phyloP scores from a whole-genome alignment of 2,797 vertebrate genomes.

The Capromys pilorides region DNA sequence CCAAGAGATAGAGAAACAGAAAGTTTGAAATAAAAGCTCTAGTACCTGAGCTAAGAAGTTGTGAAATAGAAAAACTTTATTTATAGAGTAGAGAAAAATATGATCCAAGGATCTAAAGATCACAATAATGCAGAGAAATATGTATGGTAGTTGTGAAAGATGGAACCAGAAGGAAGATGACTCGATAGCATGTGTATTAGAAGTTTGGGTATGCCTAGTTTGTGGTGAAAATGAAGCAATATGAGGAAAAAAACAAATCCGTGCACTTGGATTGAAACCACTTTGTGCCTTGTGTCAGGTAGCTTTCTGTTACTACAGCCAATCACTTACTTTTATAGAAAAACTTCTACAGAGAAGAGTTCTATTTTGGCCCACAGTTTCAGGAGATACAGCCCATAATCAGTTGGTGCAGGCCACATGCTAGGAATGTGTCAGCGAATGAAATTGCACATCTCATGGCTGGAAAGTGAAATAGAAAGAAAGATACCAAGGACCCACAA shows the following conservation, averaged over 20 bases:
- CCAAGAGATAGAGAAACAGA: background rate
- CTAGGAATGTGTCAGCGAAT: accelerated
- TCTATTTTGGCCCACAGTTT: background rate
- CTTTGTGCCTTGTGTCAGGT: background rate
- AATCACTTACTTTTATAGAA: background rate
- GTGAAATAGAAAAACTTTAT: background rate
- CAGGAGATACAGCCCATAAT: background rate
- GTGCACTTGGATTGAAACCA: background rate
- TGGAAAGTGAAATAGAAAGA: background rate
- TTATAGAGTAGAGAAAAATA: background rate
- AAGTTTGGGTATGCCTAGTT: background rate
- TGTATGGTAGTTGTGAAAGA: background rate
- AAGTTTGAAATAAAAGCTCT: background rate
- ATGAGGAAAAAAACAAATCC: background rate
- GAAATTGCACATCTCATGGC: no score
- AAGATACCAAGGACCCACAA: background rate
- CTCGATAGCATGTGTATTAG: background rate
- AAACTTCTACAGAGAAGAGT: background rate
- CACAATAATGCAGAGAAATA: background rate
- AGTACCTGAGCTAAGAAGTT: background rate
- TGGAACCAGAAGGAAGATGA: background rate
- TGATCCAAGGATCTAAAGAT: background rate
- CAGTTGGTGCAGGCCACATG: no score
- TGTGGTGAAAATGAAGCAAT: background rate
- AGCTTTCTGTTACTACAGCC: background rate